Conservation (phyloP, 2,888 invertebrate genomes). For the Eledona agricola region DNA sequence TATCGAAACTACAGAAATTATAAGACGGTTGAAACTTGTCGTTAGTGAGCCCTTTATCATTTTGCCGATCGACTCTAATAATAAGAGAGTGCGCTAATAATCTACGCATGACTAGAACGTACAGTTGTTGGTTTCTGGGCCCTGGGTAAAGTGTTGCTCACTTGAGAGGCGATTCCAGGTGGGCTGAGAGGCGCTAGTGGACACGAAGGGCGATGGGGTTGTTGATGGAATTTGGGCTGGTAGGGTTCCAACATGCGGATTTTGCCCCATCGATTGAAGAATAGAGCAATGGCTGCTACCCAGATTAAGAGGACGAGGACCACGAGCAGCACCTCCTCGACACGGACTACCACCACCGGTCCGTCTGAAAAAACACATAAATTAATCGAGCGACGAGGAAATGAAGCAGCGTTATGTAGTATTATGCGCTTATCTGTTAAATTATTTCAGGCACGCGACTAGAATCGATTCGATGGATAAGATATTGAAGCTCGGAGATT, state of each 20-base stretch:
- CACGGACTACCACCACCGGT: conserved; percentile 78
- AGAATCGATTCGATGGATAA: conserved; percentile 3
- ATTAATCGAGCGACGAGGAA: no score
- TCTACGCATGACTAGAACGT: conserved; percentile 40
- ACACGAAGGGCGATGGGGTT: conserved; percentile 79
- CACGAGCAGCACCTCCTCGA: conserved; percentile 87
- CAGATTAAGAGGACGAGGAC: conserved; percentile 85
- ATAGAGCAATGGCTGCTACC: conserved; percentile 88
- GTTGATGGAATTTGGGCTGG: conserved; percentile 86
- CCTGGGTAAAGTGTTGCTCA: conserved; percentile 54
- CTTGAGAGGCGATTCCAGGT: conserved; percentile 59
- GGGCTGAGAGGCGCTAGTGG: conserved; percentile 66
- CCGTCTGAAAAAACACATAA: conserved; percentile 49
- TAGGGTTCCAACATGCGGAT: conserved; percentile 92
- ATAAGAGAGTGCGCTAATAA: conserved; percentile 19
- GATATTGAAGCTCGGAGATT: conserved; percentile 10
- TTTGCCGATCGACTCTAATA: neutral
- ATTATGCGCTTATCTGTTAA: conserved; percentile 5
- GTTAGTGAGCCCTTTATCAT: no score
- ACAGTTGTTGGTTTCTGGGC: conserved; percentile 49
- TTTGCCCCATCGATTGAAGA: conserved; percentile 95
- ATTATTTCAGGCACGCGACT: conserved; percentile 9
- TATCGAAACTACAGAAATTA: no score
- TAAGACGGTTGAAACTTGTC: no score
- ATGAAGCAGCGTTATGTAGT: conserved; percentile 5